Percentiles rank a stretch among this genome's conserved stretches.
phyloP scores from a whole-genome alignment of 2,888 invertebrate genomes.

The Lochmaea crataegi region DNA sequence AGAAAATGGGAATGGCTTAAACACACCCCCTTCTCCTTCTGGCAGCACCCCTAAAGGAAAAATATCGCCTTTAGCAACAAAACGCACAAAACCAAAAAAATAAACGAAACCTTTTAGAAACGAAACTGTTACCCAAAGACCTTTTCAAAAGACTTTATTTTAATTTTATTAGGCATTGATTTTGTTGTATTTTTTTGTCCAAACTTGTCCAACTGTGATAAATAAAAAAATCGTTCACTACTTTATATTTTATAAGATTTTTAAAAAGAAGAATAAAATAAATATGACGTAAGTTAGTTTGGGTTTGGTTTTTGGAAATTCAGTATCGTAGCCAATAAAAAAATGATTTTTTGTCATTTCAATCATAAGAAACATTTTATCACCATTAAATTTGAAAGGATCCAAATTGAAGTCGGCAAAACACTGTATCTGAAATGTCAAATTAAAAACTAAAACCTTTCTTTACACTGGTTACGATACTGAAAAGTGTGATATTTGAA shows the following conservation, averaged over 20 bases:
- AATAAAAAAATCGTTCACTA: slow-evolving; percentile 50
- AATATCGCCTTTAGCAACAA: slow-evolving; percentile 47
- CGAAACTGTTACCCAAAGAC: slow-evolving; percentile 5
- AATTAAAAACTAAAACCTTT: background rate
- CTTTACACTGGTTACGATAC: background rate
- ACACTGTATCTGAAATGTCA: too few relatives aligned
- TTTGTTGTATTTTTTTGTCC: slow-evolving; percentile 50
- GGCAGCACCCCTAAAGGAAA: slow-evolving; percentile 61
- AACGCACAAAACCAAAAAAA: slow-evolving; percentile 48
- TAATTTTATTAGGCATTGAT: slow-evolving; percentile 1
- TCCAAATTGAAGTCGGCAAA: too few relatives aligned
- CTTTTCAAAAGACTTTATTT: slow-evolving; percentile 14
- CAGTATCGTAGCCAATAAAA: background rate
- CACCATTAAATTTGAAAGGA: too few relatives aligned
- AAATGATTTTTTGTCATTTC: background rate
- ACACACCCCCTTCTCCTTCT: slow-evolving; percentile 56
- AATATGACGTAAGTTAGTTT: slow-evolving; percentile 33
- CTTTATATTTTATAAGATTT: slow-evolving; percentile 5
- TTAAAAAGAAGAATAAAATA: background rate
- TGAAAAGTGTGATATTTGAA: background rate
- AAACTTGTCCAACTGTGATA: slow-evolving; percentile 60
- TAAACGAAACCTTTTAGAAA: slow-evolving; percentile 24
- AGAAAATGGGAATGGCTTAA: slow-evolving; percentile 63
- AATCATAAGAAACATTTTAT: too few relatives aligned
- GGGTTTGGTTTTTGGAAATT: slow-evolving; percentile 23